Base-by-base conservation (phyloP, 2,888 invertebrate species). In the Lutraria lutraria region DNA sequence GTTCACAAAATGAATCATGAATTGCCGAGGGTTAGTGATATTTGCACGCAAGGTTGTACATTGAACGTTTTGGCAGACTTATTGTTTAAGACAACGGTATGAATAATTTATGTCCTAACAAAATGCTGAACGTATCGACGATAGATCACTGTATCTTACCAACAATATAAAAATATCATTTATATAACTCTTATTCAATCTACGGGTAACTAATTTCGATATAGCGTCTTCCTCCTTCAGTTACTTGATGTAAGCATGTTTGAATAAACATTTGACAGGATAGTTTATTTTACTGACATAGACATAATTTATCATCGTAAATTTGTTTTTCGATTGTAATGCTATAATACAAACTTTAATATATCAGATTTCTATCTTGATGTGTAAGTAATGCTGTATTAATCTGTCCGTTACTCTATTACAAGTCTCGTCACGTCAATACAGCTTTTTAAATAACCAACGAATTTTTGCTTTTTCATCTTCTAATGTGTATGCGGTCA, bases 41-140 rank as follows among this genome's bases (percentile, higher is more conserved):
- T 76, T 76, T 34, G 76, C 76, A 76, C 34, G 76, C 76, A 16
- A 76, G 76, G 31, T 31, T 76, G 34, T 72, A 72, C 72, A 72
- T 76, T 34, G 31, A 31, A 31, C 29, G 25, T 76, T 56, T 31
- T 76, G 76, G 76, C 76, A 76, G 76, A 76, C 31, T 19, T 76
- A 34, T 76, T 34, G 76, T 19, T 31, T 31, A 31, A 76, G 76
- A 76, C 76, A 34, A 19, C 25, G 31, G 19, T 34, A 31, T 76
- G 31, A 76, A 76, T 76, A 76, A 76, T 76, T 76, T 31, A 76
- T 76, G 76, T n/a, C 4, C 6, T 13, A 76, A 76, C 76, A 76
- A 76, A 76, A 16, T 15, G 34, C 16, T 31, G 25, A 31, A 16
- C 16, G 19, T 34, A 31, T 76, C 4, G 31, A 34, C 29, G 31